Evolutionary conservation across 2,113 vertebrate genomes (phyloP), one percentile per base, ranked within the genome.

Genomic region (Phyllostomus hastatus): DNA sequence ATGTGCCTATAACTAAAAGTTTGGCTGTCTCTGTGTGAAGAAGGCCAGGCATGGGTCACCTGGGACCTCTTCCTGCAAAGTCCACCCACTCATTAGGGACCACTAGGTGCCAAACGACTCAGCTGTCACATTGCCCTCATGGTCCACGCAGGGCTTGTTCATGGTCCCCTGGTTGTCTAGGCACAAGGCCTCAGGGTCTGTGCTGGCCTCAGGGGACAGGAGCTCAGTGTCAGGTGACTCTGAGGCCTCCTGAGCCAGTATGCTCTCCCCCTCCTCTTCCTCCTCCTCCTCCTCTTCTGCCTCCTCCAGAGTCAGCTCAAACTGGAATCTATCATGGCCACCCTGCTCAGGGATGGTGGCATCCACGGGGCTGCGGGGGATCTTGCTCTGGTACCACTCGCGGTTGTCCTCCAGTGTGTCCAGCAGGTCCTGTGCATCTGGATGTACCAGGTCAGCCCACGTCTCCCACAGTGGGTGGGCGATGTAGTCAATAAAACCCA

Each of bases 331-430:
- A 70, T 99, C 99, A 0, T 97, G 2, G 94, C 54, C 1, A 6
- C 59, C 2, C 81, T 14, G 16, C 91, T 98, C 95, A 0, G 98
- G 97, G 84, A 38, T 98, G 94, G 1, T 98, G 98, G 4, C 96
- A 8, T 38, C 82, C 5, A 97, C 98, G 0, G 99, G 99, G 97
- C 99, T 99, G 96, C 98, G 98, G 0, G 99, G 99, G 94, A 99
- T 99, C 99, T 99, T 99, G 98, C 99, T 99, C 97, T 99, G 99
- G 98, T 99, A 99, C 99, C 99, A 99, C 46, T 99, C 99, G 19
- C 99, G 98, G 98, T 99, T 99, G 97, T 99, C 99, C 97, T 99
- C 99, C 94, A 99, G 97, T 0, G 98, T 99, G 98, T 99, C 99
- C 94, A 99, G 97, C 95, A 99, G 99, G 95, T 99, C 99, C 97